Base-by-base conservation (phyloP, 2,888 invertebrate genomes). In the Creontiades dilutus region DNA sequence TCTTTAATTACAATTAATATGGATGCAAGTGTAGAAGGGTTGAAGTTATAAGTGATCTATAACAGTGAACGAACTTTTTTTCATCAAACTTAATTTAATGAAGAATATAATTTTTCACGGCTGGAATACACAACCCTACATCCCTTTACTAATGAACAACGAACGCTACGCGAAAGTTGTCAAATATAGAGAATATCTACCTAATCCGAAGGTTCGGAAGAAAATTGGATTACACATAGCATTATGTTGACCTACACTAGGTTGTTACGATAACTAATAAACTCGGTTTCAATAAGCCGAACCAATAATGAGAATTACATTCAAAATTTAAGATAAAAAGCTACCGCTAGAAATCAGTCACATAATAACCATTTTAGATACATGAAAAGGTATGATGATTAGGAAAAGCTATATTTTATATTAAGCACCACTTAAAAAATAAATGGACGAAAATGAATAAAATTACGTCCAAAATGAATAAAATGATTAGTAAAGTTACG, bases 371-470 rank as follows among this genome's bases (percentile, higher is more conserved):
- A 68, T 9, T 23, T 4, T 23, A 23, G 11, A 68, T 68, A 68
- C 2, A 57, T 57, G 7, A 52, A n/a, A 68, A 23, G 68, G 27
- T 27, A 19, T 68, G 19, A 23, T 19, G n/a, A 68, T 68, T 23
- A 12, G 68, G 68, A 13, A 23, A 23, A 68, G 11, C 68, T 68
- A 68, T 61, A 61, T 61, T 1, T 61, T 19, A n/a, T n/a, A 61
- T 61, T 61, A 61, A 61, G 61, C 68, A 68, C 68, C 68, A 57
- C 23, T 68, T 27, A 68, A 68, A 23, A 9, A n/a, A 23, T 23
- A 68, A 68, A 68, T 68, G 68, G 68, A 68, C 68, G 68, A 27
- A 61, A 68, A 68, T 68, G 68, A 68, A n/a, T n/a, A n/a, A n/a
- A n/a, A n/a, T n/a, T n/a, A n/a, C n/a, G n/a, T n/a, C n/a, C n/a